Evolutionary conservation across 2,113 vertebrate species (phyloP).

Genomic region (Recurvirostra avosetta): DNA sequence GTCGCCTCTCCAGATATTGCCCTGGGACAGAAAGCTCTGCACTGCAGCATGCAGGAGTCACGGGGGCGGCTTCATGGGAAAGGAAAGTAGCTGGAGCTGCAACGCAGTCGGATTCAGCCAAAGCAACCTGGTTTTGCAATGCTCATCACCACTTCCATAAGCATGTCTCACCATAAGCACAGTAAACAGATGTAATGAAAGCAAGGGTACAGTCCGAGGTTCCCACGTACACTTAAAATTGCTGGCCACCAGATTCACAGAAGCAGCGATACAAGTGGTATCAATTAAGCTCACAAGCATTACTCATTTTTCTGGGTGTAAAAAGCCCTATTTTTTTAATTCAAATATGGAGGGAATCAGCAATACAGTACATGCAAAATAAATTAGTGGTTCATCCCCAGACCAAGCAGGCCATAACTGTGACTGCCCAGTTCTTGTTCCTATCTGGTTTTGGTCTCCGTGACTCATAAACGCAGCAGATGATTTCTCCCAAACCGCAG

Average conservation of each 20-base stretch:
- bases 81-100: neutral
- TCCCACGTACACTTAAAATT: neutral
- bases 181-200: neutral
- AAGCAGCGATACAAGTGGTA: neutral
- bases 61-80: neutral
- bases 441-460: neutral
- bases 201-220: neutral
- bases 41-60: neutral
- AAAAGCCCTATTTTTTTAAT: neutral
- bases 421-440: neutral
- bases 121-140: neutral
- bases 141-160: neutral
- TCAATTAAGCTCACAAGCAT: neutral
- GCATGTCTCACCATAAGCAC: neutral
- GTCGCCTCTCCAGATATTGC: neutral
- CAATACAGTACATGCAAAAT: neutral
- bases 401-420: neutral
- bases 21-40: neutral
- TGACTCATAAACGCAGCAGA: constrained; percentile 34
- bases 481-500: neutral
- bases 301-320: constrained; percentile 22
- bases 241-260: neutral
- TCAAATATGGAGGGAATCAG: neutral
- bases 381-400: neutral
- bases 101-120: neutral